Evolutionary conservation across 2,888 invertebrate species (phyloP).

Genomic region (Tipula helvola): DNA sequence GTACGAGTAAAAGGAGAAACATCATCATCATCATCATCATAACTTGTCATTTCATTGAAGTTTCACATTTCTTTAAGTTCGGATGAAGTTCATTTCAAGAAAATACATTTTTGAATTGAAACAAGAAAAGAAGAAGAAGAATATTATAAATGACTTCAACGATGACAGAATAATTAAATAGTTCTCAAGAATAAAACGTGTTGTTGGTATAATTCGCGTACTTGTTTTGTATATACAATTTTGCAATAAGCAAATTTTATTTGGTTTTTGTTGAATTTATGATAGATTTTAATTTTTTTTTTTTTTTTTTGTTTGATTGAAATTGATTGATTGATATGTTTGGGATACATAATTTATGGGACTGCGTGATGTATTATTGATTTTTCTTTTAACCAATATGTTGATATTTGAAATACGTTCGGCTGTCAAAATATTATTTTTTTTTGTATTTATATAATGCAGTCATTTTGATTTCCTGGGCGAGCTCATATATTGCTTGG

Average conservation of each 20-base stretch:
- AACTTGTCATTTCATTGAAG: neutral
- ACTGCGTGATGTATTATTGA: neutral
- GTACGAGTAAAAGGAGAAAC: neutral
- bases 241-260: neutral
- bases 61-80: neutral
- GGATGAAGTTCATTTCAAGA: neutral
- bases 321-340: neutral
- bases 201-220: neutral
- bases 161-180: constrained; percentile 4
- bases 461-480: neutral
- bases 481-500: neutral
- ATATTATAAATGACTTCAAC: neutral
- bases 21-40: neutral
- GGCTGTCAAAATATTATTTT: neutral
- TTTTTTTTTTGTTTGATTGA: neutral
- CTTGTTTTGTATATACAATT: neutral
- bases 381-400: neutral
- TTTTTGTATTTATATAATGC: neutral
- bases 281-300: neutral
- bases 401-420: neutral
- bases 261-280: neutral
- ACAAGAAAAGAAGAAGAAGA: neutral
- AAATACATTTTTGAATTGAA: neutral
- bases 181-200: neutral
- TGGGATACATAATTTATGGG: neutral